Conservation (phyloP, 2,797 vertebrate species). For the Gallirallus australis region DNA sequence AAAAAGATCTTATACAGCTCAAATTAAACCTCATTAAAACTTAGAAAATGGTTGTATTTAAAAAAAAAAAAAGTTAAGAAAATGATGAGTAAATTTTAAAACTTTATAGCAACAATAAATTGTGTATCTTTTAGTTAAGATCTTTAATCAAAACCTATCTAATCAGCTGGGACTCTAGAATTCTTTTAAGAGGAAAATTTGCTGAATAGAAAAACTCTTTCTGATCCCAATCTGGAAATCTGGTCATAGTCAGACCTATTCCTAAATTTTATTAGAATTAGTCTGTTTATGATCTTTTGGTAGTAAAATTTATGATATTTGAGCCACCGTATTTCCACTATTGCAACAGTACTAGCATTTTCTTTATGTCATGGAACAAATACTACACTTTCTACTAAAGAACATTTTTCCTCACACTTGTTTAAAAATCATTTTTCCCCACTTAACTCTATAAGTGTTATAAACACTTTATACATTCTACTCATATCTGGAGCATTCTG, state of each 20-base stretch:
- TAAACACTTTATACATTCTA: neutral
- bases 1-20: neutral
- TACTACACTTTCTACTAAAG: neutral
- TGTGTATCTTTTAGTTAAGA: neutral
- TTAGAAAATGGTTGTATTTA: neutral
- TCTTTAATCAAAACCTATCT: neutral
- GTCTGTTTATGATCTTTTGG: neutral
- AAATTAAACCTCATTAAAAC: neutral
- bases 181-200: neutral
- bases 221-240: neutral
- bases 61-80: neutral
- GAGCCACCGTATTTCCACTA: neutral
- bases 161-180: neutral
- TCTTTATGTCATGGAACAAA: neutral
- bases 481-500: neutral
- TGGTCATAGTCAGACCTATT: neutral
- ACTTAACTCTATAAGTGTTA: neutral
- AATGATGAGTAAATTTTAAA: neutral
- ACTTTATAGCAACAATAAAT: neutral
- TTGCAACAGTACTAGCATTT: neutral
- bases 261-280: neutral
- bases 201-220: neutral
- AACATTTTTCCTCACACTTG: neutral
- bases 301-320: neutral
- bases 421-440: neutral